Evolutionary conservation across 2,113 vertebrate species (phyloP).

Genomic region (Ophthalmolycus amberensis): DNA sequence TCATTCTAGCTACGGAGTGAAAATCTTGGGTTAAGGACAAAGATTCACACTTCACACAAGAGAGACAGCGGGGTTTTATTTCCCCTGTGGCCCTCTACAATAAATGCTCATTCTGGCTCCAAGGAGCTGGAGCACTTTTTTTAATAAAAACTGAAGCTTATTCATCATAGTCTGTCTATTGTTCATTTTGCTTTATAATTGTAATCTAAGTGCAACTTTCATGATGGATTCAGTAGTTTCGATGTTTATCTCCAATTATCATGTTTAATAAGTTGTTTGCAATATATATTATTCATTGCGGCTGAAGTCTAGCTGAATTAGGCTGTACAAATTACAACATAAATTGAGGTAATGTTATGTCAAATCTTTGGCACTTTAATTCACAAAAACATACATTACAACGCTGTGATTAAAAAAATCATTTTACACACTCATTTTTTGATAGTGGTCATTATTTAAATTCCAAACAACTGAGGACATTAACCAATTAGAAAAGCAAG

Average conservation of each 20-base stretch:
- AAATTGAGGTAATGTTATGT: neutral
- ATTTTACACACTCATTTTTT: neutral
- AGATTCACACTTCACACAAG: conserved; percentile 69
- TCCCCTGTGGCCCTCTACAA: conserved; percentile 67
- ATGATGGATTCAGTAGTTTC: conserved; percentile 5
- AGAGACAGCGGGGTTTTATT: conserved; percentile 72
- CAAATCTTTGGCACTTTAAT: neutral
- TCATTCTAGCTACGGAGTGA: conserved; percentile 74
- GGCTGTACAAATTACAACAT: neutral
- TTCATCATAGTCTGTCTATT: conserved; percentile 52
- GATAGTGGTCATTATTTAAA: neutral
- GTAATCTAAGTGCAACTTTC: neutral
- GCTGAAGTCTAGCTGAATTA: neutral
- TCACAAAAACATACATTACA: neutral
- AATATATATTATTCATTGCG: conserved; percentile 2
- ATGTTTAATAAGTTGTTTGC: neutral
- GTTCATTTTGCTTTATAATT: neutral
- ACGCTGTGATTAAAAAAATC: neutral
- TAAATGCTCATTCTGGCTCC: conserved; percentile 57
- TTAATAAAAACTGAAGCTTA: conserved; percentile 45
- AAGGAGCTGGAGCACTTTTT: conserved; percentile 23
- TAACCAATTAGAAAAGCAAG: neutral
- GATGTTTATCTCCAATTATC: conserved; percentile 3
- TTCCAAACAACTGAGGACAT: neutral
- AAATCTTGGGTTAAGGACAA: conserved; percentile 78